Base-by-base conservation (phyloP, 2,113 vertebrate genomes). In the Cochlearius cochlearius region DNA sequence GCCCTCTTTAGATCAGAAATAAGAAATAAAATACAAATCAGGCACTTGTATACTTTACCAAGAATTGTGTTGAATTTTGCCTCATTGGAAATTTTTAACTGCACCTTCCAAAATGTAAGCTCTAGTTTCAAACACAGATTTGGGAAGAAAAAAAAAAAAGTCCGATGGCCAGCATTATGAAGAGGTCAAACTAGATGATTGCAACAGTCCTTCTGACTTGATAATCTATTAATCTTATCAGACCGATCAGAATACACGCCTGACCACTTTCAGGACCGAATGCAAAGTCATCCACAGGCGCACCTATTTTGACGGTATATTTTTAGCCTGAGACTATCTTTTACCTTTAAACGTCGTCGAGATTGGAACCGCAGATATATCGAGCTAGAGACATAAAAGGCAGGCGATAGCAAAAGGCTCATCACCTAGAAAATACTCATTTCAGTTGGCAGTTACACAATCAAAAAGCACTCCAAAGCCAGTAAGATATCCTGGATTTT, bases 161-260 rank as follows among this genome's bases (percentile, higher is more conserved):
- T 43, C 20, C 39, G 22, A 34, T 9, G 29, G 71, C 66, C 80
- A 82, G 49, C 36, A 5, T 36, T 47, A 73, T 22, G 66, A 86
- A 86, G 76, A 89, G 56, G 69, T 91, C 77, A 81, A 52, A 26
- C 43, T 38, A 52, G 21, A 81, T 36, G 56, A 95, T 23, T 75
- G 76, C 93, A 92, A 83, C 83, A 81, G 83, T 59, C 38, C 69
- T 82, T 86, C 78, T 77, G 78, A 85, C 39, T 68, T 64, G 81
- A 88, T 93, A 78, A 95, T 77, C 91, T 81, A 91, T 87, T 94
- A 80, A 95, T 83, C 89, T 91, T 78, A 94, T 50, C 86, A 95
- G 60, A 30, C 36, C 67, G 66, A 90, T 41, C 55, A 53, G 34
- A 83, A 78, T 25, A 41, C 47, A 67, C 5, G 5, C 60, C 77